Conservation (phyloP, 1,140 invertebrate species). For the Drosophila nebulosa region DNA sequence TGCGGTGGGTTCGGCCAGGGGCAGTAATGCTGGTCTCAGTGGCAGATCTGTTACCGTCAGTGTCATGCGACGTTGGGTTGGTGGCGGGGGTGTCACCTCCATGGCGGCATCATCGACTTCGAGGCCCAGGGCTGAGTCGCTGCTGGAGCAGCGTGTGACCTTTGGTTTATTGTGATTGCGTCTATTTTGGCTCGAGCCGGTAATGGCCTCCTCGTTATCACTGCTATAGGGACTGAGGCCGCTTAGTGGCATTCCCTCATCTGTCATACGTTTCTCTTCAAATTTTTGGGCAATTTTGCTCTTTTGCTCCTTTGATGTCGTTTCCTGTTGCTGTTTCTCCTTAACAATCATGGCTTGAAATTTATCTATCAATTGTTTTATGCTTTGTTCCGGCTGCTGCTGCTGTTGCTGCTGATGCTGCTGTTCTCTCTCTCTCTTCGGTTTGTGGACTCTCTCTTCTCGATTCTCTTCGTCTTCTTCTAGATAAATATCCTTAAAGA, state of each 20-base stretch:
- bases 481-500: slow-evolving; percentile 46
- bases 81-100: slow-evolving; percentile 33
- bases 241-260: slow-evolving; percentile 61
- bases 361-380: slow-evolving; percentile 57
- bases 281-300: slow-evolving; percentile 22
- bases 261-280: slow-evolving; percentile 56
- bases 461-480: slow-evolving; percentile 1
- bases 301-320: slow-evolving; percentile 6
- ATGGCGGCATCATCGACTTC: slow-evolving; percentile 67
- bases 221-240: slow-evolving; percentile 73
- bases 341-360: slow-evolving; percentile 68
- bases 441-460: neutral
- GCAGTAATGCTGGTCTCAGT: slow-evolving; percentile 65
- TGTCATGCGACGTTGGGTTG: slow-evolving; percentile 65
- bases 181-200: neutral
- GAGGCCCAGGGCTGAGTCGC: slow-evolving; percentile 73
- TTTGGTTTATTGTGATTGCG: slow-evolving; percentile 45
- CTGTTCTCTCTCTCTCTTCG: neutral
- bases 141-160: slow-evolving; percentile 74
- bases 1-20: slow-evolving; percentile 73
- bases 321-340: slow-evolving; percentile 34
- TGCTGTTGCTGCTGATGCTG: neutral
- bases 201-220: slow-evolving; percentile 61
- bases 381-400: slow-evolving; percentile 1
- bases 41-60: slow-evolving; percentile 76